Conservation (phyloP, 2,888 invertebrate genomes). For the Lycocerus yunnanus region DNA sequence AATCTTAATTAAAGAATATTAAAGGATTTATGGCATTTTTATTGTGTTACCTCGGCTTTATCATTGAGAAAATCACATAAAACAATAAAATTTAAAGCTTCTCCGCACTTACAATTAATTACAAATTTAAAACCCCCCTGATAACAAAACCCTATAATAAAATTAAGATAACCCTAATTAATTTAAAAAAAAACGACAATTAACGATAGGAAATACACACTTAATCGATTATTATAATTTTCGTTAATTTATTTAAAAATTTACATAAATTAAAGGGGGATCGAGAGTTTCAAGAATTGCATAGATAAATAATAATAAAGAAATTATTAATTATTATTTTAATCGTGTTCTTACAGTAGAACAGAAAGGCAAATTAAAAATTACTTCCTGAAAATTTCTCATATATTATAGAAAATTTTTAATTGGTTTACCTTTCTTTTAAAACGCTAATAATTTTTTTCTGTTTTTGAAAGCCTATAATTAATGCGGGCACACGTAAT, state of each 20-base stretch:
- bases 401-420: neutral
- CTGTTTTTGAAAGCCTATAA: neutral
- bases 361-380: neutral
- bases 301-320: neutral
- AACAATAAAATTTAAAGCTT: neutral
- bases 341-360: neutral
- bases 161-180: neutral
- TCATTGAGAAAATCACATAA: neutral
- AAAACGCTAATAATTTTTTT: neutral
- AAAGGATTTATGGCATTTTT: neutral
- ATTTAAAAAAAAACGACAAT: neutral
- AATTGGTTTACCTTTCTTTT: neutral
- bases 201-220: neutral
- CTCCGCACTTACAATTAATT: neutral
- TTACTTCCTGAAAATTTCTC: neutral
- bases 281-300: neutral
- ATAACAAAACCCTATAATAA: neutral
- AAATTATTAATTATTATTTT: neutral
- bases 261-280: neutral
- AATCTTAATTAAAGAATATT: neutral
- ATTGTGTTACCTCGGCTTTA: neutral
- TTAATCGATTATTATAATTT: neutral
- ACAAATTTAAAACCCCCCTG: neutral
- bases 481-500: neutral
- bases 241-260: neutral